These are phyloP conservation scores for Coryphaenoides rupestris DNA, from an alignment of 2,113 vertebrate genomes.

Conservation along the genomic window DNA sequence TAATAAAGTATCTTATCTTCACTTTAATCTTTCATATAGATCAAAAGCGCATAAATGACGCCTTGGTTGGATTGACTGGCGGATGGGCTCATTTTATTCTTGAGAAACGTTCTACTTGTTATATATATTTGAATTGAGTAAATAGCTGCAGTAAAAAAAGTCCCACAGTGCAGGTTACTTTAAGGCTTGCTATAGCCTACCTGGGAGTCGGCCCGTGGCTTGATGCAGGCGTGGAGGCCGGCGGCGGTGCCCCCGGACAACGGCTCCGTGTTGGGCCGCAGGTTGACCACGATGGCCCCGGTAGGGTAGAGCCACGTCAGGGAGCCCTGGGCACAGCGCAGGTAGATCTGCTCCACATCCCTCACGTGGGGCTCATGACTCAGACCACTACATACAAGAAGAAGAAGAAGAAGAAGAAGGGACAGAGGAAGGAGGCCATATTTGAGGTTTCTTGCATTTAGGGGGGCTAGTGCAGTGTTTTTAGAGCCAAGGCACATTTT, in stretches of 20 bases:
- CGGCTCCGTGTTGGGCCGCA: conserved; percentile 82
- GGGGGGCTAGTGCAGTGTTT: too few relatives aligned
- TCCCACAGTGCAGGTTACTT: too few relatives aligned
- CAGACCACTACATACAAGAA: conserved; percentile 75
- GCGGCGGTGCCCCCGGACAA: conserved; percentile 54
- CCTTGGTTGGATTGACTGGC: too few relatives aligned
- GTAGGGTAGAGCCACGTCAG: conserved; percentile 97
- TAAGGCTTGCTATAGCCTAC: conserved; percentile 32
- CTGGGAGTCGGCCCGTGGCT: conserved; percentile 78
- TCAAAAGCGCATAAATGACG: too few relatives aligned
- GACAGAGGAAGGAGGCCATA: neutral
- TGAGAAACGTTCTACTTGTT: too few relatives aligned
- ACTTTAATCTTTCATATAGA: too few relatives aligned
- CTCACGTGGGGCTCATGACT: conserved; percentile 86
- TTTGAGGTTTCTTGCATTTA: too few relatives aligned
- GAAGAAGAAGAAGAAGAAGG: neutral
- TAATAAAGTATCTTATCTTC: too few relatives aligned
- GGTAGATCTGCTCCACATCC: conserved; percentile 95
- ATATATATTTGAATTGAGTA: too few relatives aligned
- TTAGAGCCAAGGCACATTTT: too few relatives aligned
- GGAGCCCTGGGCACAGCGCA: conserved; percentile 86
- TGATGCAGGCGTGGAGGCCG: conserved; percentile 84
- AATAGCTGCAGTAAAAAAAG: too few relatives aligned
- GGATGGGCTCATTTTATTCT: too few relatives aligned
- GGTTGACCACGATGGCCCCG: conserved; percentile 88